Evolutionary conservation across 2,113 vertebrate species (phyloP).

Genomic region (Crotalus viridis): DNA sequence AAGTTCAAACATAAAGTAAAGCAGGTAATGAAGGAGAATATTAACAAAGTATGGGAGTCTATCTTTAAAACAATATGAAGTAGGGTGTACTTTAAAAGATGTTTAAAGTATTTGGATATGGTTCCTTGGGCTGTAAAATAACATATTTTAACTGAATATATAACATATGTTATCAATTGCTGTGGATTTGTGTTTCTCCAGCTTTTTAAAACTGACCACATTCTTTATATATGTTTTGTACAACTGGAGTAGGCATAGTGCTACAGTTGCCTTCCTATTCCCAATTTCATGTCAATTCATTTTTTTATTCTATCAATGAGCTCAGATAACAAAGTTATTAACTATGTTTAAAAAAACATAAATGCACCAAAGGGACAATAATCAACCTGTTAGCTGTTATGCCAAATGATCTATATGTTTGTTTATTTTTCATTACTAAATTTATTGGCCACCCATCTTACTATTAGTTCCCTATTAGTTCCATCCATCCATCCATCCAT

Average conservation of each 20-base stretch:
- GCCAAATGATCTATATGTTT: background rate
- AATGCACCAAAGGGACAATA: background rate
- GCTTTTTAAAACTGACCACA: conserved; percentile 1
- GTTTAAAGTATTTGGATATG: background rate
- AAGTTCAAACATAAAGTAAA: background rate
- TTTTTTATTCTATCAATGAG: background rate
- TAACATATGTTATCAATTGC: background rate
- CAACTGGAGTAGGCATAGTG: background rate
- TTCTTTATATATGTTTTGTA: background rate
- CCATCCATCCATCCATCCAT: too few species aligned
- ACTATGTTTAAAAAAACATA: background rate
- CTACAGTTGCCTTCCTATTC: background rate
- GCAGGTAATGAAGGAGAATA: background rate
- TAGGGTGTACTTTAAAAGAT: too few species aligned
- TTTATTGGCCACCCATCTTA: too few species aligned
- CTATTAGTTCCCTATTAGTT: too few species aligned
- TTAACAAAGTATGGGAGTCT: background rate
- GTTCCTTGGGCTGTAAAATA: background rate
- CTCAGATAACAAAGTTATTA: background rate
- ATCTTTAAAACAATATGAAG: background rate
- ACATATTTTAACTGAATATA: background rate
- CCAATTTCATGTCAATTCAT: background rate
- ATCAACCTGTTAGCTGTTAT: background rate
- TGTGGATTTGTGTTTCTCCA: background rate
- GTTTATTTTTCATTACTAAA: too few species aligned